phyloP scores from a whole-genome alignment of 2,113 vertebrate genomes.

The Aspidoscelis tigris region DNA sequence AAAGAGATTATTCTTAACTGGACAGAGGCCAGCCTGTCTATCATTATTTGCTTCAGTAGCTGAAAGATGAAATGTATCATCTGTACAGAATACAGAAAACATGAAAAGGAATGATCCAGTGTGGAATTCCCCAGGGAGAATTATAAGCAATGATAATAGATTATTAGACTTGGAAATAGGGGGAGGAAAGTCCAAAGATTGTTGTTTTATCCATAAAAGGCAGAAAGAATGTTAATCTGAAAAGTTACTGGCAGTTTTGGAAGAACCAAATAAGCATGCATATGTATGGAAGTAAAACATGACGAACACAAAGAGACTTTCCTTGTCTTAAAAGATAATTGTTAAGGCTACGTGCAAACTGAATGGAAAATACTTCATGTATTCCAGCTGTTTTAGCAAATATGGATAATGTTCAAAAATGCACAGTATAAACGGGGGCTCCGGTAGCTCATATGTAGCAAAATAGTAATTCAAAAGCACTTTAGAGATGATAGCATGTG shows the following conservation, averaged over 20 bases:
- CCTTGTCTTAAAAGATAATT: not conserved
- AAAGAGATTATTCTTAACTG: not conserved
- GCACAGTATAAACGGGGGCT: not conserved
- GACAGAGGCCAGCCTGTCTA: not conserved
- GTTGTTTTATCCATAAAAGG: not conserved
- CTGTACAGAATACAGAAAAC: not conserved
- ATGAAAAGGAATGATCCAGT: not conserved
- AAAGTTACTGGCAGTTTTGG: not conserved
- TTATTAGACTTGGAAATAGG: not conserved
- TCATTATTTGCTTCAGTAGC: not conserved
- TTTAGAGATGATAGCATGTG: no score
- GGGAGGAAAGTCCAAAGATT: not conserved
- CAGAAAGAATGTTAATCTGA: not conserved
- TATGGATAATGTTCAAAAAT: not conserved
- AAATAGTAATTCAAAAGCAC: no score
- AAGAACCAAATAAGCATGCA: not conserved
- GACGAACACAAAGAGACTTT: not conserved
- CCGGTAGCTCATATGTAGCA: no score
- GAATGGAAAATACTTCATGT: not conserved
- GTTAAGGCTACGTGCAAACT: not conserved
- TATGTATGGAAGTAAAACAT: not conserved
- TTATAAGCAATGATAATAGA: not conserved
- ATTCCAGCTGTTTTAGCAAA: not conserved
- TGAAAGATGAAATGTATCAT: not conserved
- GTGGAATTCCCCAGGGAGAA: no score